Percentiles rank a stretch among this genome's conserved stretches.
Conservation (phyloP, 1,140 invertebrate genomes). For the Rhagoletis zephyria region DNA sequence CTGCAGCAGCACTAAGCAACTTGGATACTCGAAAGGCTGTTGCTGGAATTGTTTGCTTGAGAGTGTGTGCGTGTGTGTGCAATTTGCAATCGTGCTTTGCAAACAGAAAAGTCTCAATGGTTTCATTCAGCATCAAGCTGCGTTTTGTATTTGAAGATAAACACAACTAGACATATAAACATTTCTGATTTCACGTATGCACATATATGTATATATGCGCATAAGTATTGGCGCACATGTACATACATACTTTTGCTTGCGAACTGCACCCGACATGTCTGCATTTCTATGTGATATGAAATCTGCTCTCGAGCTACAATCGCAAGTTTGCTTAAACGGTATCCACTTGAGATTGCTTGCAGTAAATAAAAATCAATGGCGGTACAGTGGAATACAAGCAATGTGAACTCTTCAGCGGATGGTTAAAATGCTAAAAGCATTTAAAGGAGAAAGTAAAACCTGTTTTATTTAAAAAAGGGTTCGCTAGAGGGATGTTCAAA, state of each 20-base stretch:
- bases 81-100: background rate
- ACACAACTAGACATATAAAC: background rate
- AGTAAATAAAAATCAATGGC: background rate
- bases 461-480: no score
- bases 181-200: background rate
- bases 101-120: conserved; percentile 13
- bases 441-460: no score
- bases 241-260: no score
- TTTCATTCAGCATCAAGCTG: background rate
- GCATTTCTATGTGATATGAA: background rate
- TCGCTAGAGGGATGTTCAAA: no score
- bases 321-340: background rate
- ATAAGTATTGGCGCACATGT: background rate
- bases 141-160: conserved; percentile 15
- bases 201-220: background rate
- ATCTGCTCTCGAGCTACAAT: background rate
- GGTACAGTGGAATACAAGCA: background rate
- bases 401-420: no score
- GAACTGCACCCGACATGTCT: background rate
- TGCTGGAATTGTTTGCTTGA: background rate
- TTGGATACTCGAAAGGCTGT: background rate
- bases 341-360: background rate
- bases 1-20: background rate
- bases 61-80: background rate
- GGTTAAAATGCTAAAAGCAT: no score